Evolutionary conservation across 2,113 vertebrate genomes (phyloP), one percentile per base, ranked within the genome.

Genomic region (Eonycteris spelaea): DNA sequence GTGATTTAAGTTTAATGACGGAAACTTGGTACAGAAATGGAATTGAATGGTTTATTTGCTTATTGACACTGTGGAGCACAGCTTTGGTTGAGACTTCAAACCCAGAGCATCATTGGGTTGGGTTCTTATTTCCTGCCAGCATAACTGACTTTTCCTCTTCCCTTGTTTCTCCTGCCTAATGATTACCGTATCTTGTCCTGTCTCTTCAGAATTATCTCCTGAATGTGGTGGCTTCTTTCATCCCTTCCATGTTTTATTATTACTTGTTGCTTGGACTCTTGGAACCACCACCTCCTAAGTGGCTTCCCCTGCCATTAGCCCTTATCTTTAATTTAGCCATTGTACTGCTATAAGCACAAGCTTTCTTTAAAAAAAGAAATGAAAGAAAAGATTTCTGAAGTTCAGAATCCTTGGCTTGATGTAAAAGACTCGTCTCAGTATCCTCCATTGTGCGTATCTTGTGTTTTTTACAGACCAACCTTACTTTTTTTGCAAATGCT

Each of bases 401-500:
- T 71, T 26, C 35, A 80, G 12, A 21, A 4, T 86, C 6, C 53
- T 77, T 92, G 73, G 24, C 38, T 94, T 87, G 61, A 59, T 40
- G 11, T 92, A 48, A 95, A 77, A 75, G 73, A 86, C 16, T 78
- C 26, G 77, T 45, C 24, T 94, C 16, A 45, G 28, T 40, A 86
- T 65, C n/a, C n/a, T 73, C 18, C 4, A 2, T 74, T 89, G 30
- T 74, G 30, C 68, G 21, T 78, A 74, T 75, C 18, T 73, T 38
- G 6, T 82, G 13, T 80, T 93, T 45, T 59, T 89, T 74, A 26
- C 43, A 73, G 86, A 92, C 75, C 67, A 26, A 91, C 28, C 53
- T 91, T n/a, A 53, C 18, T 71, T 83, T 95, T 53, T 85, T 77
- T 86, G 57, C 84, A 86, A 93, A 93, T 63, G 33, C 35, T 88